These are phyloP conservation scores for Epicauta chinensis DNA, from an alignment of 1,140 invertebrate species.

Conservation along the genomic window DNA sequence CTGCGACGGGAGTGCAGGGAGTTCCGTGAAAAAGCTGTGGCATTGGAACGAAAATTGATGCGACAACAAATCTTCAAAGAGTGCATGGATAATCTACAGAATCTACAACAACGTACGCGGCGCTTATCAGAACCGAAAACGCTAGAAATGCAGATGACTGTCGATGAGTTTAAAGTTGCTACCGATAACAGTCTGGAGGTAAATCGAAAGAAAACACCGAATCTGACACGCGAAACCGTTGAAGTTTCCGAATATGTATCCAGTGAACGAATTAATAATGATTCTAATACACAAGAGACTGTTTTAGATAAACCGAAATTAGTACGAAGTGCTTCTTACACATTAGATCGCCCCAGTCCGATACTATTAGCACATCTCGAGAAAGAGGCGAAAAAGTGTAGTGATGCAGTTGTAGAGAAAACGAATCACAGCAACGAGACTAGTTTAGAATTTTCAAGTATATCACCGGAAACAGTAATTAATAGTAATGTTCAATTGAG, in stretches of 20 bases:
- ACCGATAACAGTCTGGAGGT: conserved; percentile 8
- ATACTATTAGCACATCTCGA: conserved; percentile 49
- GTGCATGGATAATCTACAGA: conserved; percentile 21
- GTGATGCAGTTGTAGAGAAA: neutral
- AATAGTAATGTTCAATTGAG: neutral
- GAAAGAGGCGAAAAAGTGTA: conserved; percentile 6
- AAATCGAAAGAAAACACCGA: conserved; percentile 10
- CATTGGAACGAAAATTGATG: conserved; percentile 27
- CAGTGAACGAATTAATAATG: too few species aligned
- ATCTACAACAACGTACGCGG: conserved; percentile 21
- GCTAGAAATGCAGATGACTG: conserved; percentile 1
- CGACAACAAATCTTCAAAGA: conserved; percentile 18
- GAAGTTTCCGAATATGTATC: conserved; percentile 9
- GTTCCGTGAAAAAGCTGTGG: conserved; percentile 38
- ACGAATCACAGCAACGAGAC: neutral
- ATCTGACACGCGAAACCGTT: conserved; percentile 5
- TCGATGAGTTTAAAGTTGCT: neutral
- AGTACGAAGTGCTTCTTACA: conserved; percentile 55
- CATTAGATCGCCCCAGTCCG: conserved; percentile 54
- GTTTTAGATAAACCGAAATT: conserved; percentile 39
- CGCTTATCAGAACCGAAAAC: conserved; percentile 6
- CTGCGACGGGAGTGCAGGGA: conserved; percentile 36
- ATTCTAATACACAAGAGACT: conserved; percentile 2
- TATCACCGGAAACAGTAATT: conserved; percentile 1
- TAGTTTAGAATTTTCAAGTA: neutral